These are phyloP conservation scores for Dreissena polymorpha DNA, from an alignment of 1,140 invertebrate genomes.

Conservation along the genomic window DNA sequence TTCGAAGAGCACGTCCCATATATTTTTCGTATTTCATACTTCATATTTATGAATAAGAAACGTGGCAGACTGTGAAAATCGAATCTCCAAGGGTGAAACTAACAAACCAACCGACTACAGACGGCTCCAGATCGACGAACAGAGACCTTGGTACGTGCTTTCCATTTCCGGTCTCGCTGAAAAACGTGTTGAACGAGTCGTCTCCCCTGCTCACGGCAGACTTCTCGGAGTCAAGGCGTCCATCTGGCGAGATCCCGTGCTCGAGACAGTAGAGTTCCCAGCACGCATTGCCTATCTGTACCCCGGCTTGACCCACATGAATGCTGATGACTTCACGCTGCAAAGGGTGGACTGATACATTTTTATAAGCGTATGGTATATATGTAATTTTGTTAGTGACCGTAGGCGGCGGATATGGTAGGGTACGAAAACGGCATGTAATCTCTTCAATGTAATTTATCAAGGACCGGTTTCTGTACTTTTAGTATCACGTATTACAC, in stretches of 20 bases:
- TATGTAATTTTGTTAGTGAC: no score
- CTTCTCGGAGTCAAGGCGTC: constrained; percentile 78
- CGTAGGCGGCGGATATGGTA: no score
- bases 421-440: no score
- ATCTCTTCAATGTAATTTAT: no score
- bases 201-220: constrained; percentile 82
- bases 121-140: constrained; percentile 93
- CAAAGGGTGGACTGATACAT: not conserved
- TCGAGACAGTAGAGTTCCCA: constrained; percentile 93
- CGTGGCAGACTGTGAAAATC: no score
- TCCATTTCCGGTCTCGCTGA: constrained; percentile 84
- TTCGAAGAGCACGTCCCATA: no score
- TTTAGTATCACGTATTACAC: no score
- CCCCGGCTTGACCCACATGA: constrained; percentile 92
- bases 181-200: constrained; percentile 79
- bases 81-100: no score
- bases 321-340: constrained; percentile 89
- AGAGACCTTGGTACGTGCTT: constrained; percentile 91
- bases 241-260: constrained; percentile 93
- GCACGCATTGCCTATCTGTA: constrained; percentile 91
- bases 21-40: no score
- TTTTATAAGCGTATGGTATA: no score
- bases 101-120: constrained; percentile 86
- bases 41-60: no score
- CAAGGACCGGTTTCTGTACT: no score